phyloP scores from a whole-genome alignment of 23 tunicate species.

The Styela clava region DNA sequence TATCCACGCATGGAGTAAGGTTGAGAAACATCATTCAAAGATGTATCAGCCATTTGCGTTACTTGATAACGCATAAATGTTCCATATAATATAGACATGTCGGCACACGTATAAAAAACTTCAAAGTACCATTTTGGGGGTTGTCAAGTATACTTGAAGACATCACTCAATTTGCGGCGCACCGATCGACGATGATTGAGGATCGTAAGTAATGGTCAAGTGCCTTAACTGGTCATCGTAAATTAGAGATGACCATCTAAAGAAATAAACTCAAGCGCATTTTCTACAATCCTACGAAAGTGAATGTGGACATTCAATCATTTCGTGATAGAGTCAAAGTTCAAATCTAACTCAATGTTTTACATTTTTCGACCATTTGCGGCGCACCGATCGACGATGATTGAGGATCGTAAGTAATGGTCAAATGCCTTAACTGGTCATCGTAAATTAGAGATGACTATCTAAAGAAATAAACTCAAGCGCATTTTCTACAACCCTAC shows the following conservation, averaged over 20 bases:
- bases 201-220: background rate
- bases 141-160: background rate
- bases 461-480: background rate
- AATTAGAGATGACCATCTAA: background rate
- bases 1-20: no score
- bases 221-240: background rate
- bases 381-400: background rate
- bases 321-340: no score
- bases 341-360: no score
- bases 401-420: background rate
- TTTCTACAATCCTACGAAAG: no score
- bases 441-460: background rate
- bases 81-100: background rate
- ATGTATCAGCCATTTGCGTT: no score
- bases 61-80: no score
- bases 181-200: background rate
- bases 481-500: no score
- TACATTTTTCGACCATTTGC: no score
- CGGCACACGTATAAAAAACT: background rate
- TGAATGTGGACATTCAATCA: no score
- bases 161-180: background rate
- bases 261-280: background rate
- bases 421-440: background rate
- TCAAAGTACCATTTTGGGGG: background rate
- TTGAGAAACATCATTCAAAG: no score